Evolutionary conservation across 2,888 invertebrate genomes (phyloP).

Genomic region (Polydesmus complanatus): DNA sequence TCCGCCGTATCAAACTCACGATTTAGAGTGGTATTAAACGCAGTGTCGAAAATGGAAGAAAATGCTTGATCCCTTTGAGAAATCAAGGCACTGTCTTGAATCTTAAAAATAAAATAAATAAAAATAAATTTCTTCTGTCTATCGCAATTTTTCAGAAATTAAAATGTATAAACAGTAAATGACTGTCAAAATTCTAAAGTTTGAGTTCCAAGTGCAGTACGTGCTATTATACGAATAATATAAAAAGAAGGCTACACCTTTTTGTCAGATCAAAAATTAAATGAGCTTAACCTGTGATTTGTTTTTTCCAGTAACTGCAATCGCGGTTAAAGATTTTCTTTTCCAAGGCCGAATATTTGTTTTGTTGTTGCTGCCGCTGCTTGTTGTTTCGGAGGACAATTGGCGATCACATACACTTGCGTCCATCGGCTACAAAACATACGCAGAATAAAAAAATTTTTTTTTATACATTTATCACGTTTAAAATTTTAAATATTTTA

Average conservation of each 20-base stretch:
- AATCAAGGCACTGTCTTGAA: conserved; percentile 5
- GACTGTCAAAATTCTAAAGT: no score
- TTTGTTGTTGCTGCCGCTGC: not conserved
- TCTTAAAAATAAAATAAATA: not conserved
- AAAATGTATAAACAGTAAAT: no score
- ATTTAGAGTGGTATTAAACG: conserved; percentile 8
- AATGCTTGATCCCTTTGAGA: conserved; percentile 4
- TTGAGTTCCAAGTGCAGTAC: no score
- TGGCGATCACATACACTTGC: not conserved
- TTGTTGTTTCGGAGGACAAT: not conserved
- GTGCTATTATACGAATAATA: no score
- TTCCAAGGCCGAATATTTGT: not conserved
- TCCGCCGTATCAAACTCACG: conserved; percentile 7
- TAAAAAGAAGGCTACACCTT: no score
- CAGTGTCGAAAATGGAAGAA: conserved; percentile 16
- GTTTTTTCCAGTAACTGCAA: no score
- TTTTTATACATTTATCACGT: no score
- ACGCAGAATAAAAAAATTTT: no score
- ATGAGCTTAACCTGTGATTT: conserved; percentile 1
- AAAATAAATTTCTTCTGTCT: not conserved
- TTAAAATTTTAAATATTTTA: no score
- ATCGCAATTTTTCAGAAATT: no score
- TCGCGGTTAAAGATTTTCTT: not conserved
- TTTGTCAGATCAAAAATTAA: no score
- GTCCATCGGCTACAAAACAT: not conserved